phyloP scores from a whole-genome alignment of 2,797 vertebrate genomes.

The Anguilla anguilla region DNA sequence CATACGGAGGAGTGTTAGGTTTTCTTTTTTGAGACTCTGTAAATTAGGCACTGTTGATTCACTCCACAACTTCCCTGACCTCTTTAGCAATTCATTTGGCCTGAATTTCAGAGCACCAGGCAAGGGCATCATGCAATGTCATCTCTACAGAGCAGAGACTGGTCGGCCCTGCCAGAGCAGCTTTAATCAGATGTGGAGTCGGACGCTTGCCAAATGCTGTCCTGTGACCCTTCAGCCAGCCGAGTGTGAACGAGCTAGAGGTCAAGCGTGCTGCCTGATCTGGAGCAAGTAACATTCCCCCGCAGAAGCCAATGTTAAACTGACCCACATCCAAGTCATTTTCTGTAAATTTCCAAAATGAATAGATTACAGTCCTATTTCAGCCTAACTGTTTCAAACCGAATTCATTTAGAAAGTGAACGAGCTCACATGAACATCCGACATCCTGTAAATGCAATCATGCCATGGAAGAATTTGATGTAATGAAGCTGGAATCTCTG shows the following conservation, averaged over 20 bases:
- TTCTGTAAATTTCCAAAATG: neutral
- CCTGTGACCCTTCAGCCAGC: constrained; percentile 6
- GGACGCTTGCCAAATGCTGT: constrained; percentile 11
- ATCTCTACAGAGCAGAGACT: neutral
- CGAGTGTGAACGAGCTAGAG: neutral
- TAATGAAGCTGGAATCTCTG: neutral
- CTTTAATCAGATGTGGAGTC: constrained; percentile 22
- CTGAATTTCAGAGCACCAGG: constrained; percentile 16
- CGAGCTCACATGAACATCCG: neutral
- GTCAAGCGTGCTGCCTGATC: constrained; percentile 16
- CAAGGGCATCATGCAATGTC: constrained; percentile 21
- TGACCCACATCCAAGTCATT: neutral
- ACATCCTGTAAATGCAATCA: neutral
- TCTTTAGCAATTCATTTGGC: neutral
- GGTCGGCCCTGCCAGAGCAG: neutral
- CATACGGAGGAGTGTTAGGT: neutral
- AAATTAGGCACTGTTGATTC: constrained; percentile 7
- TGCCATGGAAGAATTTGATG: neutral
- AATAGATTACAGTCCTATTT: neutral
- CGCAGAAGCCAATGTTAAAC: neutral
- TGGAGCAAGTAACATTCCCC: neutral
- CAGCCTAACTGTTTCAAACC: neutral
- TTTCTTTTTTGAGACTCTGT: neutral
- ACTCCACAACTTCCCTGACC: constrained; percentile 21
- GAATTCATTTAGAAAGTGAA: neutral